Base-by-base conservation (phyloP, 1,140 invertebrate species). In the Drosophila ohnishii region DNA sequence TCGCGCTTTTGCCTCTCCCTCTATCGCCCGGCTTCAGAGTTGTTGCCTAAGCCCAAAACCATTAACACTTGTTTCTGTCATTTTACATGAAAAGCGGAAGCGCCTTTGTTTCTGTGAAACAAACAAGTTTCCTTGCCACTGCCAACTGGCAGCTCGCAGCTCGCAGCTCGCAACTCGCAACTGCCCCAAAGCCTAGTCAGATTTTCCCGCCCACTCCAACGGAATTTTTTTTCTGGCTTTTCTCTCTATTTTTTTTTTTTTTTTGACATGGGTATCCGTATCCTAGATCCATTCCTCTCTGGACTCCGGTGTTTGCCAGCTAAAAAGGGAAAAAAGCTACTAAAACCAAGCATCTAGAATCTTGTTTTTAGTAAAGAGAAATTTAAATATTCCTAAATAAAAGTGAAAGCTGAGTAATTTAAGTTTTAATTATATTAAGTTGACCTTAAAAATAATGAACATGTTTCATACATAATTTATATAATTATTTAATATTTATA, bases 1-100 rank as follows among this genome's bases (percentile, higher is more conserved):
- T 42, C 62, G 16, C 56, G 35, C 44, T 45, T 59, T 73, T 42
- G n/a, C 16, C 39, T 37, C 11, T 35, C 16, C 13, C 16, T 22
- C 3, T 57, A 30, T 62, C 44, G 58, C 40, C 57, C 56, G 59
- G 19, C 7, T 30, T n/a, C 19, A 34, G 48, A 50, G 58, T 48
- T 63, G 58, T 48, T 63, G 58, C 66, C 79, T 87, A 82, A 87
- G 66, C 83, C 78, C 66, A 79, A 86, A 86, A 87, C 83, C 83
- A 86, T 86, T 86, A 86, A 86, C 83, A 87, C 83, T 86, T 86
- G 83, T 86, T 86, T 86, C 83, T 86, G 83, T 86, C 83, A 87
- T 82, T 86, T 87, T 87, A 82, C 79, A 86, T 87, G 83, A 82
- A 82, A 87, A 87, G 83, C 83, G 83, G 83, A 86, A 86, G 75